Conservation (phyloP, 2,113 vertebrate species). For the Leptocoma aspasia region DNA sequence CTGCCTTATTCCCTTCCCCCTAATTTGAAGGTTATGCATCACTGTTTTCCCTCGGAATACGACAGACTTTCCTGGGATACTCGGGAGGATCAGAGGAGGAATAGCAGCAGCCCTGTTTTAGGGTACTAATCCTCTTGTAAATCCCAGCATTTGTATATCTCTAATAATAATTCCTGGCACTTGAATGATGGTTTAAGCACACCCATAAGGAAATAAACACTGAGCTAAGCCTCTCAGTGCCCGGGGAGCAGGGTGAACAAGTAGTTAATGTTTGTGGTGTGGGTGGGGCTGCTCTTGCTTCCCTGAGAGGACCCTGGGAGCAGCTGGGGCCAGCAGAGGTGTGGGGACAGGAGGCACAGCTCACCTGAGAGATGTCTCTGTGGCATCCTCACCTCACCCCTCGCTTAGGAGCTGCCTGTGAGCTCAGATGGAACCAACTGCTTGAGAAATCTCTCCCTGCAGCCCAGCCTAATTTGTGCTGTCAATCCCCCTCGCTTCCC, state of each 20-base stretch:
- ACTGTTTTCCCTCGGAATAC: not conserved
- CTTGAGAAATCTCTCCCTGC: slow-evolving; percentile 3
- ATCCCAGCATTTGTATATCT: not conserved
- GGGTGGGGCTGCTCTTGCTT: rapidly evolving
- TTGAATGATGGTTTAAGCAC: not conserved
- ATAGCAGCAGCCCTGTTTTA: not conserved
- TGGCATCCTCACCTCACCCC: not conserved
- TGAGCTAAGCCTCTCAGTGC: not conserved
- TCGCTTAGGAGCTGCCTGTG: not conserved
- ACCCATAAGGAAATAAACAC: not conserved
- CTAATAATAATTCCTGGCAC: not conserved
- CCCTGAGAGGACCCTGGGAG: not conserved
- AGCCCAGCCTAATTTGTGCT: slow-evolving; percentile 11
- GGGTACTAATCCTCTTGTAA: not conserved
- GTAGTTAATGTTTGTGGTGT: not conserved
- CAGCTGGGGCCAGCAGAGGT: not conserved
- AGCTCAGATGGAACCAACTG: slow-evolving; percentile 3
- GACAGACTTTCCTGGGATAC: not conserved
- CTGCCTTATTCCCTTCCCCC: not conserved
- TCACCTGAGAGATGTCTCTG: not conserved
- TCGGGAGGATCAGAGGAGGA: not conserved
- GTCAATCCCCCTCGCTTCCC: not conserved
- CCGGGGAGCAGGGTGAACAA: not conserved
- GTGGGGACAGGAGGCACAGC: not conserved
- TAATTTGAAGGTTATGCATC: not conserved